Conservation (phyloP, 2,113 vertebrate genomes). For the Climacteris rufus region DNA sequence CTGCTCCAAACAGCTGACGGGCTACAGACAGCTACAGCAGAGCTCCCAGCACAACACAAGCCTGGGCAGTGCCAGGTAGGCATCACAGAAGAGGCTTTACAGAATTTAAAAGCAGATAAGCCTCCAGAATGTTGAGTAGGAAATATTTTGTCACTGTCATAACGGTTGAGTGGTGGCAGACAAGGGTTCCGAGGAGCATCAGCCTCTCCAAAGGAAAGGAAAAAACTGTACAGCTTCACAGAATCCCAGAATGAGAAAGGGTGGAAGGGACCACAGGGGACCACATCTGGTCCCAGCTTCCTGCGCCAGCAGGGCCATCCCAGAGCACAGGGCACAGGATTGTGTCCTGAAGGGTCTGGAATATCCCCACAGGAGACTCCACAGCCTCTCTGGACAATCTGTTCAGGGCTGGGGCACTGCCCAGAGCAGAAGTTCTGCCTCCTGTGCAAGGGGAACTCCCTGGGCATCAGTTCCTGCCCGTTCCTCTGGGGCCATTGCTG, state of each 20-base stretch:
- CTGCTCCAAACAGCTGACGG: neutral
- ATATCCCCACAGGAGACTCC: neutral
- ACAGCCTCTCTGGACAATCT: neutral
- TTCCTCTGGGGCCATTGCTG: too few relatives aligned
- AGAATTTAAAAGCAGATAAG: neutral
- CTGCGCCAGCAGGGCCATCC: neutral
- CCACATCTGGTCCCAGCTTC: neutral
- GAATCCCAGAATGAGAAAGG: neutral
- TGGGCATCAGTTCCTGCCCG: neutral
- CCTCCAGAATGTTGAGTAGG: neutral
- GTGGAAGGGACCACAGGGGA: neutral
- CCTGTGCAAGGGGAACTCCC: neutral
- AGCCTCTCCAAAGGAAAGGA: neutral
- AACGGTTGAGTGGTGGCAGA: neutral
- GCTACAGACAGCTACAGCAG: neutral
- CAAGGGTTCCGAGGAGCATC: neutral
- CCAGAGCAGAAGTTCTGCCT: neutral
- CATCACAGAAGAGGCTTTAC: neutral
- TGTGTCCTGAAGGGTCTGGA: neutral
- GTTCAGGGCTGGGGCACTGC: neutral
- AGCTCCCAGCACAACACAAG: neutral
- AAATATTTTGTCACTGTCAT: neutral
- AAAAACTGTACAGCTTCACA: accelerated
- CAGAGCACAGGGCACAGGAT: neutral
- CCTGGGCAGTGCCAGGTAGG: neutral